These are phyloP conservation scores for Odontamblyopus lacepedii DNA, from an alignment of 2,797 vertebrate species.

Conservation along the genomic window DNA sequence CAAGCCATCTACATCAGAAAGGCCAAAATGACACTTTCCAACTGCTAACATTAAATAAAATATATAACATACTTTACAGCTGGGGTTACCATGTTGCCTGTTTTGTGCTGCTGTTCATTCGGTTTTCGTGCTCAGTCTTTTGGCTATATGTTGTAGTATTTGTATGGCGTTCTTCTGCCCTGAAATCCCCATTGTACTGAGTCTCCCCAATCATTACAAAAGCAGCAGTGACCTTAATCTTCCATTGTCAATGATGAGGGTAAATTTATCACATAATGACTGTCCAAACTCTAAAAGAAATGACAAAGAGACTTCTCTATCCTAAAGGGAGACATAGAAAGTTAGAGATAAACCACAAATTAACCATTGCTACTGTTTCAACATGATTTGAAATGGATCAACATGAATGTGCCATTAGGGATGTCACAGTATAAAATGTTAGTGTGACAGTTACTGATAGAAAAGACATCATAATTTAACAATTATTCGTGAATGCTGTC, in stretches of 20 bases:
- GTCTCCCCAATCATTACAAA: constrained; percentile 47
- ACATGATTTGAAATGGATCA: neutral
- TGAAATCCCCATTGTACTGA: constrained; percentile 55
- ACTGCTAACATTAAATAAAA: too few species aligned
- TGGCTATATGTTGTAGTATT: constrained; percentile 21
- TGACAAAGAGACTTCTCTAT: neutral
- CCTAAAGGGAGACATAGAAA: neutral
- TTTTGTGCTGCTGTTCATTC: constrained; percentile 5
- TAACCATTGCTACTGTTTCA: neutral
- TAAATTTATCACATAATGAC: neutral
- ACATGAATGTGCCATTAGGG: neutral
- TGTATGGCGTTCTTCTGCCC: constrained; percentile 36
- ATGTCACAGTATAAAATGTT: too few species aligned
- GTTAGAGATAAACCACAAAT: neutral
- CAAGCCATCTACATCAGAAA: neutral
- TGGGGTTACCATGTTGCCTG: neutral
- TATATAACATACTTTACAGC: too few species aligned
- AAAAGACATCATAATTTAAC: too few species aligned
- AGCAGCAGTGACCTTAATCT: constrained; percentile 7
- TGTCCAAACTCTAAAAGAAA: neutral
- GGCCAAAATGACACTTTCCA: neutral
- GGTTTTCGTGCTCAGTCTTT: constrained; percentile 12
- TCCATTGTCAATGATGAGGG: neutral
- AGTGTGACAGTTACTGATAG: too few species aligned
- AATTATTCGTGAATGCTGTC: too few species aligned